phyloP scores from a whole-genome alignment of 2,113 vertebrate genomes.

The Neogobius melanostomus region DNA sequence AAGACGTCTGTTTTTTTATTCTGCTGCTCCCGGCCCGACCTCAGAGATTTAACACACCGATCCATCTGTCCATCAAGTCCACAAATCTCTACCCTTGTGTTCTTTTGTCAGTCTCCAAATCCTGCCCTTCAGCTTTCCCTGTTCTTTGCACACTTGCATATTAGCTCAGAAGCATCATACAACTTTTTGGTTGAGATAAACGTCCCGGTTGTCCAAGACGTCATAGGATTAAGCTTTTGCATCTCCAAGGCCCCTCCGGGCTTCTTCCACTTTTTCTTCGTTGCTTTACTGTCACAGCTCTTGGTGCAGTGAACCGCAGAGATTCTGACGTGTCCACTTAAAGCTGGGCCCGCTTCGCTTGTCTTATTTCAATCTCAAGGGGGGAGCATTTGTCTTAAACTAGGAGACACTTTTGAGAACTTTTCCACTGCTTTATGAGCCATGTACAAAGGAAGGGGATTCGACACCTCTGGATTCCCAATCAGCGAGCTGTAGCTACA shows the following conservation, averaged over 20 bases:
- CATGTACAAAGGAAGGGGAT: neutral
- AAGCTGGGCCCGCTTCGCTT: slow-evolving; percentile 9
- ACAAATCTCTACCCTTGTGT: slow-evolving; percentile 24
- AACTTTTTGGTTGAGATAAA: neutral
- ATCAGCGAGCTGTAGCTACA: neutral
- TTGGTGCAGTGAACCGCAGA: slow-evolving; percentile 25
- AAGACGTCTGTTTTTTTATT: neutral
- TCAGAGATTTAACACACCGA: slow-evolving; percentile 18
- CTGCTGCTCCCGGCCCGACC: slow-evolving; percentile 8
- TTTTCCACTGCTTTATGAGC: neutral
- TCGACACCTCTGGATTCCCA: neutral
- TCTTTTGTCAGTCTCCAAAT: slow-evolving; percentile 17
- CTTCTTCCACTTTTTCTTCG: neutral
- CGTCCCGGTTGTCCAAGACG: slow-evolving; percentile 4
- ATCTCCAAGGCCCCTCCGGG: neutral
- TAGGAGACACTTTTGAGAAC: neutral
- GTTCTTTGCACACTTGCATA: neutral
- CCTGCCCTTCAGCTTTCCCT: neutral
- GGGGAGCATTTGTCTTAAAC: slow-evolving; percentile 14
- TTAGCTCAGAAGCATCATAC: slow-evolving; percentile 1
- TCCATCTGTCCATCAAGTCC: slow-evolving; percentile 22
- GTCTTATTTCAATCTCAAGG: slow-evolving; percentile 23
- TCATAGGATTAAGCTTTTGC: slow-evolving; percentile 11
- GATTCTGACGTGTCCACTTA: slow-evolving; percentile 32
- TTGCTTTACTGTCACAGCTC: slow-evolving; percentile 37